Conservation (phyloP, 2,113 vertebrate species). For the Solenodon paradoxus region DNA sequence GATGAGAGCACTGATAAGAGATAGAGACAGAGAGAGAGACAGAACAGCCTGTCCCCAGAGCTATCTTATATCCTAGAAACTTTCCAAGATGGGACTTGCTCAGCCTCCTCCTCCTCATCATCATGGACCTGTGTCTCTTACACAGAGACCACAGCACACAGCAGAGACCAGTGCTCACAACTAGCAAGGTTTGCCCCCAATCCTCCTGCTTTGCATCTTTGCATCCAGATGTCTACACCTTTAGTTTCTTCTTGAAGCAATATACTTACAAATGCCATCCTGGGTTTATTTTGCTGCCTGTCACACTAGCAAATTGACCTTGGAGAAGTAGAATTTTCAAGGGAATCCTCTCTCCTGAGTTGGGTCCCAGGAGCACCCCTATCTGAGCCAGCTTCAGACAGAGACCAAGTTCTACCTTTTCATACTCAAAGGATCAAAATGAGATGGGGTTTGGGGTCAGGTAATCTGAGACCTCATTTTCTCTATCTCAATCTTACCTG, state of each 20-base stretch:
- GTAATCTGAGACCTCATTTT: neutral
- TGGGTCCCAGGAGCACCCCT: neutral
- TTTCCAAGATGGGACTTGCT: fast-evolving
- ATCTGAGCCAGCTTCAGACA: neutral
- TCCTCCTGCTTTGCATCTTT: neutral
- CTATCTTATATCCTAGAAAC: neutral
- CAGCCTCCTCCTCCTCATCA: fast-evolving
- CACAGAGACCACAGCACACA: neutral
- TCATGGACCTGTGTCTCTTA: fast-evolving
- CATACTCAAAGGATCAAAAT: neutral
- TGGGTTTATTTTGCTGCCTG: neutral
- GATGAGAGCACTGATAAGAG: neutral
- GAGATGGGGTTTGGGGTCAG: neutral
- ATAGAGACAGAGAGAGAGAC: neutral
- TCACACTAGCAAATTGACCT: no score
- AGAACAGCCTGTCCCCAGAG: neutral
- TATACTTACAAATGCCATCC: neutral
- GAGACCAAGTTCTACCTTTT: neutral
- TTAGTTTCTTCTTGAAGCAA: neutral
- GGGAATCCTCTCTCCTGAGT: neutral
- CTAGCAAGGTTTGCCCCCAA: fast-evolving
- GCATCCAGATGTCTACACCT: neutral
- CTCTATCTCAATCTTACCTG: neutral
- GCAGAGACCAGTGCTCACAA: fast-evolving
- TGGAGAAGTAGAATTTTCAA: neutral